Evolutionary conservation across 2,113 vertebrate species (phyloP), one percentile per base, ranked within the genome.

Genomic region (Mellivora capensis): DNA sequence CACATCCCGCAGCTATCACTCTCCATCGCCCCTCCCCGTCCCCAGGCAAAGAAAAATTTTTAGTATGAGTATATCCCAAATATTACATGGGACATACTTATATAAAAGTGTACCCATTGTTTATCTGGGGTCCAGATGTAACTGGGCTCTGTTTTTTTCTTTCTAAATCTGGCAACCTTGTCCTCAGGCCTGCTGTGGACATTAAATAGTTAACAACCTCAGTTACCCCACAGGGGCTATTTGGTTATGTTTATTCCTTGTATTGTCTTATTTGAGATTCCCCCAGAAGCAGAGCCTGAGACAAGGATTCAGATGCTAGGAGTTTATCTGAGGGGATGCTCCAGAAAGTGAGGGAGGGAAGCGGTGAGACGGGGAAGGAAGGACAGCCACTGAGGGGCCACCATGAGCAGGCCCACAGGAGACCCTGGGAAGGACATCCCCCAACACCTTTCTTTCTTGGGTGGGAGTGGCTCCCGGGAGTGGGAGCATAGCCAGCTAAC

Each of bases 321-420:
- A 42, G 74, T 31, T 25, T 42, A 39, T 18, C 6, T 52, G 57
- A 49, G 9, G 25, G 42, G 8, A 52, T 7, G 17, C n/a, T 31
- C 15, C 4, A 4, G 25, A 71, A 20, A 44, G 47, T 12, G 27
- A 77, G 44, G 83, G 25, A 8, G 12, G 8, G 4, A 20, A 2
- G 31, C 20, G 0, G 8, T 14, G 72, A 31, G 54, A 13, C 8
- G 9, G n/a, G 23, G 23, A 39, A 23, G 57, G 2, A 6, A 31
- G 86, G 44, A n/a, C 4, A 27, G 13, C 42, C 37, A 11, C 6
- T 3, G 15, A 79, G 52, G n/a, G 20, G 13, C 49, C 49, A 4
- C 0, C 0, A 0, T 2, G 37, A 17, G 17, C 17, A 21, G 37
- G 9, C 44, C 76, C 17, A 25, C 31, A 14, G 39, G 44, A 29